phyloP scores from a whole-genome alignment of 2,888 invertebrate genomes.

The Eurytoma californica region DNA sequence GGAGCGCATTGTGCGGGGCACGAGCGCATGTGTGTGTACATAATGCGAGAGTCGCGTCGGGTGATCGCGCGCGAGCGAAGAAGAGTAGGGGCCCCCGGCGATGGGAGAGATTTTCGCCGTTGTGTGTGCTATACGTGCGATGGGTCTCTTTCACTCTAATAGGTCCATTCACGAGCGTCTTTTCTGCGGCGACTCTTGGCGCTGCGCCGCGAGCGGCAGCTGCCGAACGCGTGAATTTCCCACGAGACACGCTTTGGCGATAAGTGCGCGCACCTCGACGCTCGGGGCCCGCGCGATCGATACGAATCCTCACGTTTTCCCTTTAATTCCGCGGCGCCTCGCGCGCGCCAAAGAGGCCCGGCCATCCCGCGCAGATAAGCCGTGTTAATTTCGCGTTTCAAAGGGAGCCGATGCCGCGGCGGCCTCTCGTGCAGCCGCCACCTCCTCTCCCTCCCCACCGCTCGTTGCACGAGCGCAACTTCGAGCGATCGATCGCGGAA shows the following conservation, averaged over 20 bases:
- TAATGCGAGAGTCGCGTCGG: conserved; percentile 6
- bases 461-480: neutral
- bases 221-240: conserved; percentile 49
- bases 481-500: neutral
- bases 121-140: conserved; percentile 9
- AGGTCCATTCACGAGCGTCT: conserved; percentile 43
- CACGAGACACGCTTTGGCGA: conserved; percentile 50
- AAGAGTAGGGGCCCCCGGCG: neutral
- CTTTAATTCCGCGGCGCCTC: conserved; percentile 26
- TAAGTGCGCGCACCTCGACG: conserved; percentile 15
- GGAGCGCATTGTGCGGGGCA: conserved; percentile 20
- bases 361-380: conserved; percentile 16
- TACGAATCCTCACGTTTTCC: conserved; percentile 51
- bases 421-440: too few species aligned
- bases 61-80: neutral
- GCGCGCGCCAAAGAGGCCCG: conserved; percentile 8
- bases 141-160: conserved; percentile 40
- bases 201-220: conserved; percentile 23
- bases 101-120: conserved; percentile 12
- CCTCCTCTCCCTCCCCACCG: neutral
- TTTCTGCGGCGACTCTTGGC: conserved; percentile 35
- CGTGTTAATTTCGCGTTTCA: conserved; percentile 25
- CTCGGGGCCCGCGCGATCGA: conserved; percentile 29
- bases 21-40: neutral
- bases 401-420: conserved; percentile 14